These are phyloP conservation scores for Setipinna tenuifilis DNA, from an alignment of 2,797 vertebrate species.

Conservation along the genomic window DNA sequence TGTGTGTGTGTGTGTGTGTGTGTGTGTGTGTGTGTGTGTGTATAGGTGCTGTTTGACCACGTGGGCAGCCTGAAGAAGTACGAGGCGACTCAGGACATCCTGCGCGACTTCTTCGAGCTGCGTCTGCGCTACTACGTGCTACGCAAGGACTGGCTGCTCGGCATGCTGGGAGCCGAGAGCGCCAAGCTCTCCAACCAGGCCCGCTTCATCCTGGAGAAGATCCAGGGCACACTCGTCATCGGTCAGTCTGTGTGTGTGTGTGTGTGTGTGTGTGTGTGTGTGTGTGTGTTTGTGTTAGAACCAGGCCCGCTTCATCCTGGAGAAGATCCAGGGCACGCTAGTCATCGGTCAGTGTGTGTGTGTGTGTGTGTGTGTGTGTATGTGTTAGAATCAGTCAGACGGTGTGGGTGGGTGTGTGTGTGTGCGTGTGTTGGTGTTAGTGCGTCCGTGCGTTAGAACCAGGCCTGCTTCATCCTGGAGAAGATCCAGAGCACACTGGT, in stretches of 20 bases:
- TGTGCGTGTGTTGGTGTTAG: not conserved
- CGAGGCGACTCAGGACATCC: slow-evolving; percentile 83
- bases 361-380: not conserved
- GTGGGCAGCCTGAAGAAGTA: slow-evolving; percentile 95
- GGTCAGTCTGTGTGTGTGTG: slow-evolving; percentile 72
- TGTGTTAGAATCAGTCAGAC: too few species aligned
- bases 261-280: slow-evolving; percentile 7
- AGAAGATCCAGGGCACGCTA: slow-evolving; percentile 93
- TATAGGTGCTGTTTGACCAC: slow-evolving; percentile 94
- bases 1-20: not conserved
- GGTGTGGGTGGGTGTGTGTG: slow-evolving; percentile 36
- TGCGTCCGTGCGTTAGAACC: not conserved
- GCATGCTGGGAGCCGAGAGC: slow-evolving; percentile 90
- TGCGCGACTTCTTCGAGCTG: slow-evolving; percentile 92
- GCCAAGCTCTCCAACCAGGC: slow-evolving; percentile 93
- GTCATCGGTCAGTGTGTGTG: slow-evolving; percentile 83
- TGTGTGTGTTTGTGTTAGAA: slow-evolving; percentile 64
- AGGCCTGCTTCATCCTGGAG: not conserved
- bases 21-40: slow-evolving; percentile 13
- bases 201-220: slow-evolving; percentile 98
- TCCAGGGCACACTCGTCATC: slow-evolving; percentile 90
- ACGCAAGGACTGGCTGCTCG: slow-evolving; percentile 93
- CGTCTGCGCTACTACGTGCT: slow-evolving; percentile 89
- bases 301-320: slow-evolving; percentile 97
- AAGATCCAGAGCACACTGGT: too few species aligned